Base-by-base conservation (phyloP, 2,113 vertebrate species). In the Aleadryas rufinucha region DNA sequence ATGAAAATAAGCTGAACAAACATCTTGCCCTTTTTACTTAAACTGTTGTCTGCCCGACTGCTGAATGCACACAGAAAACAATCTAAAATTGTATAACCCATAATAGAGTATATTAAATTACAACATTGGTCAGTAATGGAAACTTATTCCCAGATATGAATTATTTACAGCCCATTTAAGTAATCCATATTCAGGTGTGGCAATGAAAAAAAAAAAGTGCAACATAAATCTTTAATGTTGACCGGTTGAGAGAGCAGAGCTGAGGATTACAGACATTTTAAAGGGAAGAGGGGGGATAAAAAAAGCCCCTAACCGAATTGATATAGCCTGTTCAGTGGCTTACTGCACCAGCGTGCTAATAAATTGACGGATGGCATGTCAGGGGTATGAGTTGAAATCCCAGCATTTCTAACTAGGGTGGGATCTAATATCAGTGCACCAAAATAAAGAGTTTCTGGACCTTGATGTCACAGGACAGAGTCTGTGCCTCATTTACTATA, bases 171-270 rank as follows among this genome's bases (percentile, higher is more conserved):
- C 98, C 98, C 99, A 99, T 99, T 99, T 99, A 99, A 98, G 99
- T 98, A 99, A 99, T 99, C 99, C 98, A 99, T 99, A 99, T 99
- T 99, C 99, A 99, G 99, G 99, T 99, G 99, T 99, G 99, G 98
- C 98, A 97, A 96, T 98, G 97, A 95, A 98, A 98, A 98, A 99
- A 92, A 94, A 91, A 91, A 98, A 98, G 98, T 98, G 97, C 98
- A 97, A 97, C 97, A 99, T 98, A 97, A 98, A 98, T 98, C 98
- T 99, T 99, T 99, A 99, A 99, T 99, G 98, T 83, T 98, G 97
- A 96, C 98, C 95, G 97, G 98, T 98, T 98, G 98, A 95, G 97
- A 98, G 98, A 98, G 98, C 98, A 98, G 97, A 98, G 97, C 97
- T 98, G 97, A 98, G 98, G 97, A 98, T 98, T 98, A 98, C 97